phyloP scores from a whole-genome alignment of 2,888 invertebrate genomes.

The Euphydryas editha region DNA sequence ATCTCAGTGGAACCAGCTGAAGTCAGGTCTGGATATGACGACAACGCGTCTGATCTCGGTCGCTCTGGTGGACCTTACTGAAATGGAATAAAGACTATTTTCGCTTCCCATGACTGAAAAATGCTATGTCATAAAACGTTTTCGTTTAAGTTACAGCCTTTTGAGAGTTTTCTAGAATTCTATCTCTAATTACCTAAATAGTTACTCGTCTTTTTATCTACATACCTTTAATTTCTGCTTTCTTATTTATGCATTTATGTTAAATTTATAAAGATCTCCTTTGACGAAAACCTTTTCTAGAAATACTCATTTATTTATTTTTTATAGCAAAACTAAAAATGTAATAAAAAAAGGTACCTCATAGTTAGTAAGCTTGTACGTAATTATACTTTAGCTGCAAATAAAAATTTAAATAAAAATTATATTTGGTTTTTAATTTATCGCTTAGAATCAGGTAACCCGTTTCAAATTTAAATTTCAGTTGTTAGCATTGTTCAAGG shows the following conservation, averaged over 20 bases:
- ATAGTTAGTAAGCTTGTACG: conserved; percentile 19
- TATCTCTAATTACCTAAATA: too few relatives aligned
- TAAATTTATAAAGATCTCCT: neutral
- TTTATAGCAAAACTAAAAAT: conserved; percentile 30
- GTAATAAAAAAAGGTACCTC: conserved; percentile 20
- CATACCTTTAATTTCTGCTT: neutral
- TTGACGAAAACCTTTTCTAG: conserved; percentile 8
- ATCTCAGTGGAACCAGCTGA: conserved; percentile 79
- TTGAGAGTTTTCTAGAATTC: neutral
- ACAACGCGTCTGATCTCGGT: conserved; percentile 60
- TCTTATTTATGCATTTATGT: neutral
- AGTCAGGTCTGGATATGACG: conserved; percentile 60
- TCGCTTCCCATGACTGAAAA: conserved; percentile 6
- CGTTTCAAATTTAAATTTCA: neutral
- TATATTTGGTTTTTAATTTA: neutral
- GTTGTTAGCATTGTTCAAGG: neutral
- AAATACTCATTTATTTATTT: conserved; percentile 42
- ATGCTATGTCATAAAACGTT: neutral
- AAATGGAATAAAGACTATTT: conserved; percentile 18
- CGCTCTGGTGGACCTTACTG: conserved; percentile 67
- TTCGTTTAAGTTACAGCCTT: neutral
- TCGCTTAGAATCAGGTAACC: neutral
- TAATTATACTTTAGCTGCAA: conserved; percentile 20
- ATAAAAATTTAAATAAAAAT: conserved; percentile 16
- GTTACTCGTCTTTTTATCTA: neutral